Base-by-base conservation (phyloP, 2,797 vertebrate species). In the Botia kubotai region DNA sequence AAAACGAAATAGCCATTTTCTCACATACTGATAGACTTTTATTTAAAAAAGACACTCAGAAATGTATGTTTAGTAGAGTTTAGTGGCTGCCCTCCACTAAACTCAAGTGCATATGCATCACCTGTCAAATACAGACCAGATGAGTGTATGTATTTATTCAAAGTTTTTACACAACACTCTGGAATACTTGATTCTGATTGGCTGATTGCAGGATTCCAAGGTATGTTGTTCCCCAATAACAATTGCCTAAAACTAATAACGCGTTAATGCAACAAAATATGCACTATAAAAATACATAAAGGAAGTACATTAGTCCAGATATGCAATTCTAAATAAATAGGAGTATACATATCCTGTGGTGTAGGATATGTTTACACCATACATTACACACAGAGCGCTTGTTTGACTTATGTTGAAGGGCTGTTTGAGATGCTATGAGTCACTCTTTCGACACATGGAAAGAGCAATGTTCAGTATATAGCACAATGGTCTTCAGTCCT, bases 401-500 rank as follows among this genome's bases (percentile, higher is more conserved):
- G 39, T 72, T 65, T 60, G 55, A 50, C 55, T 66, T 72, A 79
- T 60, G 58, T 78, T 70, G 60, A 60, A 70, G 53, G 66, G 66
- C 29, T 79, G 58, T 77, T 57, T 68, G 33, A 21, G 65, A 74
- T 74, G 65, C 52, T 57, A 72, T 72, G 68, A 72, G 19, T 19
- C 69, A 11, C 29, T 72, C 26, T 19, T 11, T 66, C 75, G 33
- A 58, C 52, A 68, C 14, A 43, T 53, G 70, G 83, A 83, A 85
- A 87, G 84, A 87, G 84, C 68, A 82, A 76, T 43, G 19, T 55
- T 53, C 68, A 72, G 68, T 29, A 62, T 76, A 80, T 14, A 78
- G 29, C 77, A 79, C 69, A 82, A 83, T 50, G 74, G 23, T 46
- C 78, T 72, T 14, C 76, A 82, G 82, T 33, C 26, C 65, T 78